Base-by-base conservation (phyloP, 2,113 vertebrate species). In the Lepidothrix coronata region DNA sequence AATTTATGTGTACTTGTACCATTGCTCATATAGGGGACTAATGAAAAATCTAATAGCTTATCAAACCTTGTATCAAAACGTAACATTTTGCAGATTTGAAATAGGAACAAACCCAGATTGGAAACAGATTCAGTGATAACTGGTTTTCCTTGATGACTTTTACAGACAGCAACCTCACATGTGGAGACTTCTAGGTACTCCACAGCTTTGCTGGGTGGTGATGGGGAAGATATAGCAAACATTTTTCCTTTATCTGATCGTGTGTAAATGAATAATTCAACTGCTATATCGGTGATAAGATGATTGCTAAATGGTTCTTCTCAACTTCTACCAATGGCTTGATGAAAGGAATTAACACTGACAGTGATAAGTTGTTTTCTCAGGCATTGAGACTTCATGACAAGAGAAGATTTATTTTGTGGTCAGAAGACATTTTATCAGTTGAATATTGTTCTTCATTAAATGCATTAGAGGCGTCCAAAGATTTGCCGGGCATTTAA, bases 281-380 rank as follows among this genome's bases (percentile, higher is more conserved):
- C 74, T 78, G 79, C 66, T 80, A 0, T 59, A 62, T 72, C 82
- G 37, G 79, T 62, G 96, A 93, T 96, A 96, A 97, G 94, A 95
- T 96, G 96, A 97, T 94, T 95, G 87, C 84, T 96, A 97, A 97
- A 97, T 92, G 88, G 82, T 77, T 97, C 91, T 93, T 95, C 94
- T 97, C 91, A 89, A 89, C 89, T 97, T 96, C 95, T 81, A 51
- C 97, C 96, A 94, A 88, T 94, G 93, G 84, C 33, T 87, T 94
- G 92, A 97, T 91, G 96, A 93, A 97, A 95, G 89, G 93, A 98
- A 98, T 96, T 93, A 96, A 96, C 92, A 93, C 63, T 94, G 97
- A 97, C 92, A 95, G 61, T 88, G 93, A 83, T 89, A 94, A 96
- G 92, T 93, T 96, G 82, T 91, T 97, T 97, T 97, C 78, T 97